Percentiles rank a stretch among this genome's conserved stretches.
phyloP scores from a whole-genome alignment of 2,113 vertebrate genomes.

The Notechis scutatus region DNA sequence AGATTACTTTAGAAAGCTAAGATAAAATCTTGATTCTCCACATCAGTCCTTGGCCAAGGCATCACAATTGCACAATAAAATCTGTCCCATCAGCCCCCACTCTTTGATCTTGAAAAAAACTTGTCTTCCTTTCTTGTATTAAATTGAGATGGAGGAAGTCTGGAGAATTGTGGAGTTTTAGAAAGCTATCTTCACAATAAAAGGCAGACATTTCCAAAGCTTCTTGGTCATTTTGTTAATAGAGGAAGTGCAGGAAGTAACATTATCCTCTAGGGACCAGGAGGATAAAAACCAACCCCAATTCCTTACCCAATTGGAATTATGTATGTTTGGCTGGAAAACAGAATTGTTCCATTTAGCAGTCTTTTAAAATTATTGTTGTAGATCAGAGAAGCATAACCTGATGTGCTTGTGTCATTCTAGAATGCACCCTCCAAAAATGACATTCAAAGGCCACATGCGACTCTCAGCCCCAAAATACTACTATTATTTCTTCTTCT shows the following conservation, averaged over 20 bases:
- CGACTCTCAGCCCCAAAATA: background rate
- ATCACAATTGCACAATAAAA: background rate
- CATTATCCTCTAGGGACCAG: background rate
- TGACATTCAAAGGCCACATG: background rate
- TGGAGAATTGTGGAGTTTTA: background rate
- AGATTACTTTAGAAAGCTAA: background rate
- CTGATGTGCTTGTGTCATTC: background rate
- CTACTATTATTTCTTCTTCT: too few relatives aligned
- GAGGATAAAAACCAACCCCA: background rate
- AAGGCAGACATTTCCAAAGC: background rate
- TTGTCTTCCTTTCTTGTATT: background rate
- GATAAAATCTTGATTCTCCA: background rate
- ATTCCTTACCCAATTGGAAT: background rate
- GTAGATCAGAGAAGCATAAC: background rate
- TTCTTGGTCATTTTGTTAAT: background rate
- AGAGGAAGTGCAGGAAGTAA: background rate
- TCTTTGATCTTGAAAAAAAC: background rate
- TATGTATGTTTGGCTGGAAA: background rate
- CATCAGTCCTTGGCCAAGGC: background rate
- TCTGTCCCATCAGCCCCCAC: background rate
- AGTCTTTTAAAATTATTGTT: background rate
- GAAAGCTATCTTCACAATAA: background rate
- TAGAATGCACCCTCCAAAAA: background rate
- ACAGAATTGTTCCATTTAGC: background rate
- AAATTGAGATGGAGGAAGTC: background rate